Conservation (phyloP, 1,140 invertebrate genomes). For the Pachypeltis micranthus region DNA sequence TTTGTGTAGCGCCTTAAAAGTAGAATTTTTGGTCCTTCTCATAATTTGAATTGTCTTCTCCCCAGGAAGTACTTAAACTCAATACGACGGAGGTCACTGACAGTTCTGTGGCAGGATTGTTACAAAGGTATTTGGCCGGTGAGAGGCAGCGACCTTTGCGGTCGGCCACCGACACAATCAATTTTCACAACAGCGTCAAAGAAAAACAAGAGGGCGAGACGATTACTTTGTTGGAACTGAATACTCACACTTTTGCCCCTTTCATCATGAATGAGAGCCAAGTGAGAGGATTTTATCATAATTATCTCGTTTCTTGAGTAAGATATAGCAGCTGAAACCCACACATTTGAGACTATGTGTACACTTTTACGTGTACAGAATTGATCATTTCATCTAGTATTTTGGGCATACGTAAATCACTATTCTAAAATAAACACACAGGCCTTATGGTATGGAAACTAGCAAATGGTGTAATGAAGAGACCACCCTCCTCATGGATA, state of each 20-base stretch:
- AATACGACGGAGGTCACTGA: not conserved
- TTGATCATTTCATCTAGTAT: too few species aligned
- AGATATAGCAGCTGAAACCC: too few species aligned
- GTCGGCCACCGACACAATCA: constrained; percentile 10
- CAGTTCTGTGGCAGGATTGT: not conserved
- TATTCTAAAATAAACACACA: too few species aligned
- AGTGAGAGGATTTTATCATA: too few species aligned
- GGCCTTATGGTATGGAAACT: too few species aligned
- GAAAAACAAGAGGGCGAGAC: not conserved
- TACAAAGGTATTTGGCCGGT: constrained; percentile 30
- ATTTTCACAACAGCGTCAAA: not conserved
- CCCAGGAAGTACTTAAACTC: constrained; percentile 2
- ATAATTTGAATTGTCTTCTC: not conserved
- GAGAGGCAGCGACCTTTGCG: constrained; percentile 24
- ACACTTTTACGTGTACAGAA: too few species aligned
- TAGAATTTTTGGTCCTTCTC: not conserved
- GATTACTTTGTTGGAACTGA: constrained; percentile 16
- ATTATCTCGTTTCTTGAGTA: too few species aligned
- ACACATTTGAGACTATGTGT: too few species aligned
- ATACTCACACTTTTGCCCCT: constrained; percentile 17
- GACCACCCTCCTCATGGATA: too few species aligned
- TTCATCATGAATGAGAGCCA: constrained; percentile 18
- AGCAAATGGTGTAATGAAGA: too few species aligned
- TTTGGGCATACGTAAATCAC: too few species aligned
- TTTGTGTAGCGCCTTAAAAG: too few species aligned